Evolutionary conservation across 2,888 invertebrate species (phyloP).

Genomic region (Drosophila affinis): DNA sequence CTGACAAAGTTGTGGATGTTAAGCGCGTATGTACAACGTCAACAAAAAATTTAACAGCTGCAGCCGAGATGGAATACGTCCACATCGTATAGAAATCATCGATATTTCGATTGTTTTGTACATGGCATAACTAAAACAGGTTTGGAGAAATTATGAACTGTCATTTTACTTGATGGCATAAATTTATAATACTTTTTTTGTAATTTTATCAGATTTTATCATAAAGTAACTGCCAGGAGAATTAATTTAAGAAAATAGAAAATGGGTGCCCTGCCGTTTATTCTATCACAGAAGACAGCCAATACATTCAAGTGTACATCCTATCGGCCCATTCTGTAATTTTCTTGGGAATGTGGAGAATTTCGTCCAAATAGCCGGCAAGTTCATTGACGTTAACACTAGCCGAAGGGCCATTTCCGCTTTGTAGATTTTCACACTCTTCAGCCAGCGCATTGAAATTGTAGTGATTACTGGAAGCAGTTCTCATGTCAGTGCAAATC

Average conservation of each 20-base stretch:
- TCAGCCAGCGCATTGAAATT: neutral
- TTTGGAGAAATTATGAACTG: too few relatives aligned
- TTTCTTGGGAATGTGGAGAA: neutral
- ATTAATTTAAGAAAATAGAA: too few relatives aligned
- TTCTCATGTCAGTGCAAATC: neutral
- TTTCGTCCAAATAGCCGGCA: neutral
- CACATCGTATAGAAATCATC: conserved; percentile 1
- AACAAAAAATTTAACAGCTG: conserved; percentile 75
- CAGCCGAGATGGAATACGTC: neutral
- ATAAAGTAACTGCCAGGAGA: neutral
- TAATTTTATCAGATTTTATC: neutral
- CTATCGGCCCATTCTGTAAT: neutral
- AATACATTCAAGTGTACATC: neutral
- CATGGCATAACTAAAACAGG: neutral
- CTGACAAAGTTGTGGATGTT: too few relatives aligned
- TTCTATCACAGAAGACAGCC: too few relatives aligned
- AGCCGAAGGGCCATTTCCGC: neutral
- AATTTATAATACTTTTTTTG: too few relatives aligned
- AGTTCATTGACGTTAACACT: neutral
- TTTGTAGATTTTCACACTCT: neutral
- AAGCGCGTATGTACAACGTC: conserved; percentile 59
- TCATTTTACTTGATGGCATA: too few relatives aligned
- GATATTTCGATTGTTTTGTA: conserved; percentile 23
- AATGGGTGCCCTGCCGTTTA: too few relatives aligned
- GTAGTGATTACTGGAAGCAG: neutral